Percentiles rank a stretch among this genome's conserved stretches.
These are phyloP conservation scores for Malacoraja senta DNA, from an alignment of 2,797 vertebrate species.

Conservation along the genomic window DNA sequence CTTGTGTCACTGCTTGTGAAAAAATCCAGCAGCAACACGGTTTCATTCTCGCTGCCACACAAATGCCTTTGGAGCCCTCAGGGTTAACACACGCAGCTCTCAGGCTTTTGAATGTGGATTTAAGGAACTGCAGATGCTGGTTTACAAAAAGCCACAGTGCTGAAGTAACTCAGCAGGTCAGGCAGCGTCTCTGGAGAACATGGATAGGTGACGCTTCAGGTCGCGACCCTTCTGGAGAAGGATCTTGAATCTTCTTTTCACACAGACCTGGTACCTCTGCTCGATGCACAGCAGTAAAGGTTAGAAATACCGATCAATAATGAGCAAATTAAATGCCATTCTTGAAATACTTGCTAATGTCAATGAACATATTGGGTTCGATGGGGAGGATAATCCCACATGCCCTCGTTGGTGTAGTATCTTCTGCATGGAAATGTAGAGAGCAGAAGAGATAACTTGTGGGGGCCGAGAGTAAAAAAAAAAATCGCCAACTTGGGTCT, in stretches of 20 bases:
- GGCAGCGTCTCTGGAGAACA: too few relatives aligned
- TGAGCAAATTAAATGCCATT: background rate
- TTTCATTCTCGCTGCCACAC: background rate
- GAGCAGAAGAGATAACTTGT: background rate
- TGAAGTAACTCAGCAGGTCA: too few relatives aligned
- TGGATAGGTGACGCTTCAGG: too few relatives aligned
- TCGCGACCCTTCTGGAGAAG: too few relatives aligned
- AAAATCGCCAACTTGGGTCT: background rate
- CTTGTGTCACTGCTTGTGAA: background rate
- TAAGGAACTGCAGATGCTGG: too few relatives aligned
- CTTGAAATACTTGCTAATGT: background rate
- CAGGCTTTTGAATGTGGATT: background rate
- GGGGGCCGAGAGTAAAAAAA: background rate
- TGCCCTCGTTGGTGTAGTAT: background rate
- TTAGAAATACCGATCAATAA: background rate
- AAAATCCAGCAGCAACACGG: background rate
- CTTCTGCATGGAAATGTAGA: background rate
- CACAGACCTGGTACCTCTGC: background rate
- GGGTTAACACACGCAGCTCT: conserved; percentile 24
- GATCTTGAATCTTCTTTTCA: background rate
- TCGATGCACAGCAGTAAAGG: background rate
- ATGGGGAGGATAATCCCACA: background rate
- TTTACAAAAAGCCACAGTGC: too few relatives aligned
- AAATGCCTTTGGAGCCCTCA: background rate
- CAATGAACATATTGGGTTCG: background rate